Base-by-base conservation (phyloP, 2,797 vertebrate genomes). In the Numenius phaeopus region DNA sequence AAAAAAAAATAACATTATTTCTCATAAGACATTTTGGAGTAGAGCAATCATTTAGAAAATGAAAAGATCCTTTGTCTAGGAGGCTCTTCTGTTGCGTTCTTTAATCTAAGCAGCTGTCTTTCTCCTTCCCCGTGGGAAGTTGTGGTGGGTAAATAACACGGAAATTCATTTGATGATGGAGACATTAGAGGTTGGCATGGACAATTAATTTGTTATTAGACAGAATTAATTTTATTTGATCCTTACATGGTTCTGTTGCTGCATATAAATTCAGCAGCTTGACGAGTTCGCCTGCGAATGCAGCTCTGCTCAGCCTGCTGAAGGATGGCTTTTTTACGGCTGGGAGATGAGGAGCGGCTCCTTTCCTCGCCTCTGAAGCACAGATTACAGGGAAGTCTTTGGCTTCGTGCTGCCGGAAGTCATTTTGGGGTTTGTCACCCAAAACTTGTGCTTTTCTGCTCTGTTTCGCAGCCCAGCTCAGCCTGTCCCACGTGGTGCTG, bases 131-230 rank as follows among this genome's bases (percentile, higher is more conserved):
- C 3, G 4, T 92, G 97, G 94, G 96, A 96, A 94, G 96, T 94
- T 94, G 87, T 79, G 96, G 89, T 96, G 94, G 92, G 95, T 96
- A 97, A 97, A 96, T 97, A 97, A 96, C 76, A 96, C 40, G 76
- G 92, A 97, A 96, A 96, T 96, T 87, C 95, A 94, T 97, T 96
- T 96, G 94, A 86, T 94, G 94, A 97, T 94, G 94, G 94, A 97
- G 92, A 95, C 92, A 86, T 97, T 97, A 97, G 94, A 96, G 87
- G 95, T 94, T 97, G 96, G 94, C 87, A 86, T 94, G 96, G 94
- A 95, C 95, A 97, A 97, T 97, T 97, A 96, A 97, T 96, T 97
- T 96, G 94, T 97, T 97, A 96, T 96, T 97, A 94, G 94, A 96
- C 81, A 90, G 96, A 97, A 96, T 96, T 96, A 97, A 96, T 97